Evolutionary conservation across 2,797 vertebrate species (phyloP), one percentile per base, ranked within the genome.

Genomic region (Rachycentron canadum): DNA sequence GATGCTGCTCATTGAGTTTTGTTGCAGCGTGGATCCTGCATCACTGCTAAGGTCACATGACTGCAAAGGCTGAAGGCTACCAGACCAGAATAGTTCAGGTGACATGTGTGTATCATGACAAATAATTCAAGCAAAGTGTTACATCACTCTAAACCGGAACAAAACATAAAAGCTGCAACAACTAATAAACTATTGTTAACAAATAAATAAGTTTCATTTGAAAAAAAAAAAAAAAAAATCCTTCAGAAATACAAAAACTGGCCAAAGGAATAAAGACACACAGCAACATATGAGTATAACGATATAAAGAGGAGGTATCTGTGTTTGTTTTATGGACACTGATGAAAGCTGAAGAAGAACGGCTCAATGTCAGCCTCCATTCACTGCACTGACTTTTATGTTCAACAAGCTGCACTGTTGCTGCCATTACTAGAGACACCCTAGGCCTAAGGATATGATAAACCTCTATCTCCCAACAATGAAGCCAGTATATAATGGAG

Each of bases 201-300:
- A 90, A 94, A 95, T 94, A 93, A 93, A 94, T 93, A 92, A 63
- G 52, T 85, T 86, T 86, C 49, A 82, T 76, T 78, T 68, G 43
- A 69, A 82, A 69, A 80, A 84, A 73, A 69, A 69, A 82, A 69
- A 80, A 84, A 73, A 69, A 73, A 61, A 89, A 87, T 93, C 92
- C 91, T 94, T 94, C 88, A 92, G 84, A 87, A 88, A 85, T 64
- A 80, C 61, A 85, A 83, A 78, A 89, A 90, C 75, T 87, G 79
- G 87, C 86, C 86, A 81, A 86, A 86, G 53, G 75, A 86, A 78
- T 73, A 74, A 89, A 82, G 66, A 78, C 40, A 83, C 87, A 87
- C 71, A 85, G 79, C 82, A 89, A 85, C 79, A 85, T 82, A 85
- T 73, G 56, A 80, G 38, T 34, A 36, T 36, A 82, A 75, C 49